Conservation (phyloP, 2,888 invertebrate genomes). For the Diarsia mendica region DNA sequence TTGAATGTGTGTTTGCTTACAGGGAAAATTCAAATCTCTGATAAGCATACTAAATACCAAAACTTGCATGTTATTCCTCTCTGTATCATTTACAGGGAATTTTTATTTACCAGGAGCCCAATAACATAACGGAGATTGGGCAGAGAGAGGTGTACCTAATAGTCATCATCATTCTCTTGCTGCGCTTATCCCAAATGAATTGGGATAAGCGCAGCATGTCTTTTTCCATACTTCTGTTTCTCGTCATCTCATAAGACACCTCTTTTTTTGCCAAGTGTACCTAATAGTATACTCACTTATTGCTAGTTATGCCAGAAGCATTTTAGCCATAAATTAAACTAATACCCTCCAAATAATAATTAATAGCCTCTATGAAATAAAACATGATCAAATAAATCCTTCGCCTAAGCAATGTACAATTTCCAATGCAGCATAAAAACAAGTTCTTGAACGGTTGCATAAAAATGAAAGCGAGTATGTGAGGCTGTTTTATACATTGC, state of each 20-base stretch:
- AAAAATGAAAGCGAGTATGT: conserved; percentile 64
- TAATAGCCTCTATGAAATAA: neutral
- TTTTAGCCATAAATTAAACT: neutral
- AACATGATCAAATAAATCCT: conserved; percentile 20
- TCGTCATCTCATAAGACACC: no score
- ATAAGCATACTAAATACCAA: neutral
- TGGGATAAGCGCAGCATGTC: no score
- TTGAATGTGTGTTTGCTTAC: neutral
- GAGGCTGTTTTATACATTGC: conserved; percentile 59
- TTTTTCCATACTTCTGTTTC: no score
- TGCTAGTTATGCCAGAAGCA: no score
- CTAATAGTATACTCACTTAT: no score
- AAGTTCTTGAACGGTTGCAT: conserved; percentile 44
- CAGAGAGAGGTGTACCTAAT: no score
- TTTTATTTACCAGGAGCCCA: neutral
- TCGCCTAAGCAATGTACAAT: conserved; percentile 21
- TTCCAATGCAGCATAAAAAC: conserved; percentile 43
- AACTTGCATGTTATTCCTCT: neutral
- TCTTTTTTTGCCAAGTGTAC: no score
- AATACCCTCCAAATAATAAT: no score
- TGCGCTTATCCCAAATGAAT: no score
- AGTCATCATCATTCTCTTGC: no score
- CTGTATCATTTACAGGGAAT: neutral
- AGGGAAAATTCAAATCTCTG: conserved; percentile 4
- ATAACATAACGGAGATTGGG: neutral